Evolutionary conservation across 2,797 vertebrate genomes (phyloP), one percentile per base, ranked within the genome.

Genomic region (Onychomys leucogaster): DNA sequence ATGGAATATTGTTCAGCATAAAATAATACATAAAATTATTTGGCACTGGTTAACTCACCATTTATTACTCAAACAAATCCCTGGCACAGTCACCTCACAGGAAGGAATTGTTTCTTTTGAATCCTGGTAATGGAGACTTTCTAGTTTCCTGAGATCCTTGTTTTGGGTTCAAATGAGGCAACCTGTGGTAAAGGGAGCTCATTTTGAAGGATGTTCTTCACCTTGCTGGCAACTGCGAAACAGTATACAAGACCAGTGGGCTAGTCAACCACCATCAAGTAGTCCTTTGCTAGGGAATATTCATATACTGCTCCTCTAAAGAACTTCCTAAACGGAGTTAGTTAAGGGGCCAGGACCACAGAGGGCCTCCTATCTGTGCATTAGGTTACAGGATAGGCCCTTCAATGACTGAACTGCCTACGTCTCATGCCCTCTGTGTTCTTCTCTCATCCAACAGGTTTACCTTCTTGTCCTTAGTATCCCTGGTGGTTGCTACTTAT

Each of bases 291-390:
- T 37, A 12, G 55, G 13, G n/a, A 27, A 3, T 6, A 5, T 16
- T 25, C 0, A n/a, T 37, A 16, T 12, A 41, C 3, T 41, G 7
- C 34, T 29, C 2, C 59, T 2, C 43, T 32, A 43, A 6, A 12
- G 23, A 59, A 27, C 12, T 82, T 59, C 12, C 1, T 27, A 61
- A 5, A 3, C 19, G 65, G 16, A 9, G 41, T 46, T 23, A 0
- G 2, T 27, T 65, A 21, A 21, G 0, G 3, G 5, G 2, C 2
- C 27, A 46, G 5, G 41, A 46, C 2, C 0, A 12, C 23, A 29
- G 37, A 59, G 6, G 7, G 1, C 23, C 7, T 17, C 3, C 0
- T 16, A 13, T 82, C 2, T 0, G 3, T 59, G 37, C 14, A 61
- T 16, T 16, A 95, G 71, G 34, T 46, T 37, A 1, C 4, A 43